These are phyloP conservation scores for Allacma fusca DNA, from an alignment of 2,888 invertebrate genomes.

Conservation along the genomic window DNA sequence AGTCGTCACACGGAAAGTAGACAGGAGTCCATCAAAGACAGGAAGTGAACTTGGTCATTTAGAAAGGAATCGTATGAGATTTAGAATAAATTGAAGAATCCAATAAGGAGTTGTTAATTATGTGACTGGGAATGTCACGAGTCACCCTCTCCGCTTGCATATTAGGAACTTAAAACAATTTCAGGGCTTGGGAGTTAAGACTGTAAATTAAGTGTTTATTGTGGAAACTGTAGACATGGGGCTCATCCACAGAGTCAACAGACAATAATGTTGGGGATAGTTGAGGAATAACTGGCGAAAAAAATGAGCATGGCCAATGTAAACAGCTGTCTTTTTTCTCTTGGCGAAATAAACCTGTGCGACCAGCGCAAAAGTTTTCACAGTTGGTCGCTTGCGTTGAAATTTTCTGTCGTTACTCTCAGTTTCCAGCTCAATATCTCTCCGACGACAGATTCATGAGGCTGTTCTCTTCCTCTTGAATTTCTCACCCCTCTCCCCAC, in stretches of 20 bases:
- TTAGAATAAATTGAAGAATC: too few relatives aligned
- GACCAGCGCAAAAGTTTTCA: slow-evolving; percentile 58
- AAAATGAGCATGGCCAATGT: slow-evolving; percentile 41
- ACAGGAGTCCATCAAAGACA: too few relatives aligned
- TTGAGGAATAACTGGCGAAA: slow-evolving; percentile 19
- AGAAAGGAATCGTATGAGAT: too few relatives aligned
- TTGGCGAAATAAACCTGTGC: slow-evolving; percentile 50
- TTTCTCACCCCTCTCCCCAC: slow-evolving; percentile 42
- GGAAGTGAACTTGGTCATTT: too few relatives aligned
- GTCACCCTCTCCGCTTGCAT: too few relatives aligned
- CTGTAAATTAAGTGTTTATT: slow-evolving; percentile 11
- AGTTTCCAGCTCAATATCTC: slow-evolving; percentile 56
- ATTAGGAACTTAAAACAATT: not conserved
- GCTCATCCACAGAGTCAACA: slow-evolving; percentile 7
- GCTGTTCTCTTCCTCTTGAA: slow-evolving; percentile 46
- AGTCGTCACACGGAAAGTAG: too few relatives aligned
- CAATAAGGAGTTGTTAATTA: too few relatives aligned
- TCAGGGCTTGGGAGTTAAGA: not conserved
- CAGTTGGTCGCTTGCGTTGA: slow-evolving; percentile 60
- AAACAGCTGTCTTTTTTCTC: slow-evolving; percentile 48
- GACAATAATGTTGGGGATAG: slow-evolving; percentile 12
- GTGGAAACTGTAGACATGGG: slow-evolving; percentile 4
- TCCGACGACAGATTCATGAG: slow-evolving; percentile 61
- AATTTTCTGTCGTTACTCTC: slow-evolving; percentile 59
- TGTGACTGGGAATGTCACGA: too few relatives aligned